A percentile compares a stretch with the other conserved stretches of the same genome.
Conservation (phyloP, 1,140 invertebrate genomes). For the Triops cancriformis region DNA sequence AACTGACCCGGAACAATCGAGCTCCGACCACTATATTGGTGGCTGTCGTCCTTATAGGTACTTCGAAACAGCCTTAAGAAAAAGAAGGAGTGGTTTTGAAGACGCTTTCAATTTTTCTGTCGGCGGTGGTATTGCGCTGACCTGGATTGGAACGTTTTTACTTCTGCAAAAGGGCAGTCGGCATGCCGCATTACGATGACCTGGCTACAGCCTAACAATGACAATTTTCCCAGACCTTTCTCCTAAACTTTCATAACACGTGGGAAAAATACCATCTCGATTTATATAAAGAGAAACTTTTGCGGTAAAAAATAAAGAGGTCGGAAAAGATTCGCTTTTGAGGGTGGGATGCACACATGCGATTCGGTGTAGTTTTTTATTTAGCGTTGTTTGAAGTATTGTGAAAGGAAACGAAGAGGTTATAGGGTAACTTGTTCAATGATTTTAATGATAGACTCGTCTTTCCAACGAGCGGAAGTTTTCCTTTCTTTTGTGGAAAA, state of each 20-base stretch:
- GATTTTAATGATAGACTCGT: too few species aligned
- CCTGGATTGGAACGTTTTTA: background rate
- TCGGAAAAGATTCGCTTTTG: background rate
- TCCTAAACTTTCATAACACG: background rate
- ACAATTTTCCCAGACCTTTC: background rate
- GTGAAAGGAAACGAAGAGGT: background rate
- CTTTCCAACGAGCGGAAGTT: too few species aligned
- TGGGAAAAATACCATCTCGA: background rate
- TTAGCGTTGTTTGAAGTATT: background rate
- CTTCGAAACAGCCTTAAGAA: background rate
- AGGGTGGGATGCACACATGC: background rate
- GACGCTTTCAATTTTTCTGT: background rate
- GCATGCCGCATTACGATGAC: background rate
- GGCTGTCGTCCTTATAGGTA: background rate
- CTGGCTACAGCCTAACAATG: background rate
- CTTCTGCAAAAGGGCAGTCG: background rate
- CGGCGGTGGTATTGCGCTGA: background rate
- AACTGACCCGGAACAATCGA: conserved; percentile 3
- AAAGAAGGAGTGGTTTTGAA: background rate
- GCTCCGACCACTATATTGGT: background rate
- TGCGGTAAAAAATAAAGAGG: background rate
- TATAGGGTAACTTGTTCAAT: too few species aligned
- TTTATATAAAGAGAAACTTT: background rate
- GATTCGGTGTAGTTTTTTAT: background rate
- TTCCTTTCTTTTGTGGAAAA: too few species aligned